A percentile compares a stretch with the other conserved stretches of the same genome.
Evolutionary conservation across 2,113 vertebrate species (phyloP).

Genomic region (Archocentrus centrarchus): DNA sequence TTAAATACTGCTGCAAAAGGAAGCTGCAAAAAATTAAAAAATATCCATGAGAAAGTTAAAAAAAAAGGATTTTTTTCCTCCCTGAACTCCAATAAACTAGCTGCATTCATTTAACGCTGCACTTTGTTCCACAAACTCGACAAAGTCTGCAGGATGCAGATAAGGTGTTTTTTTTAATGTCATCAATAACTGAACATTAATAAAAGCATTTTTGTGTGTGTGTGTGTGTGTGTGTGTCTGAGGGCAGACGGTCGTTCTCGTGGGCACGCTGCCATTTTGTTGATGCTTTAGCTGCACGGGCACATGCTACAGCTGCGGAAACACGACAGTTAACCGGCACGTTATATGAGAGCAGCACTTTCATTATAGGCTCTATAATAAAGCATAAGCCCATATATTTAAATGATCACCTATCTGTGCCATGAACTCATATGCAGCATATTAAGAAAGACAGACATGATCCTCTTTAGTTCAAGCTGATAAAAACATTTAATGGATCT

Average conservation of each 20-base stretch:
- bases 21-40: background rate
- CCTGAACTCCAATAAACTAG: background rate
- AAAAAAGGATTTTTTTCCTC: background rate
- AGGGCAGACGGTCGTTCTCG: background rate
- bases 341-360: background rate
- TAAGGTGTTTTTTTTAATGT: background rate
- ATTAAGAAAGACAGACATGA: background rate
- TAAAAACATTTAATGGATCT: background rate
- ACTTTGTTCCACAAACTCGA: background rate
- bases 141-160: background rate
- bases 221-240: constrained; percentile 1
- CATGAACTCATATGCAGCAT: background rate
- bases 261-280: constrained; percentile 50
- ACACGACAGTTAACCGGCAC: background rate
- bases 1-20: background rate
- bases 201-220: background rate
- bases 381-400: background rate
- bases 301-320: constrained; percentile 5
- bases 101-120: background rate
- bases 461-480: background rate
- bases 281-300: constrained; percentile 33
- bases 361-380: background rate
- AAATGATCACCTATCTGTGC: background rate
- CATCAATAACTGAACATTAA: constrained; percentile 38
- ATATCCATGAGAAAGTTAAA: accelerated